Evolutionary conservation across 1,140 invertebrate species (phyloP).

Genomic region (Euwallacea similis): DNA sequence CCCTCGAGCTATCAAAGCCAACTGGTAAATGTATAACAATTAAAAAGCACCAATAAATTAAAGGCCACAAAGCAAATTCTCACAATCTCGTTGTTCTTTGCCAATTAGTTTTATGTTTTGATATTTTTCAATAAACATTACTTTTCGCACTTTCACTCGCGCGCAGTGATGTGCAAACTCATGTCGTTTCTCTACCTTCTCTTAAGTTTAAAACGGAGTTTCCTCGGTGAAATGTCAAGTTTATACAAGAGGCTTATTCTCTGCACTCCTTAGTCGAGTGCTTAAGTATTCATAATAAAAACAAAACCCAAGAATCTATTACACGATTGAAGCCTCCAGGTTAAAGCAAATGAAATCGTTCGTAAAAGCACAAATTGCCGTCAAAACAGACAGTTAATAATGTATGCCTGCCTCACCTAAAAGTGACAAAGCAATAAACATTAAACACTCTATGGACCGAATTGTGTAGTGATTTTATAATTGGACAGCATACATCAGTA

Average conservation of each 20-base stretch:
- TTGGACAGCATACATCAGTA: too few relatives aligned
- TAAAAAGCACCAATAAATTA: conserved; percentile 21
- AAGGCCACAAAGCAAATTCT: conserved; percentile 17
- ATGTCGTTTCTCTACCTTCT: too few relatives aligned
- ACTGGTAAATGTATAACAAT: conserved; percentile 22
- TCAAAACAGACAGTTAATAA: conserved; percentile 2
- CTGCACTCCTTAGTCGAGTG: too few relatives aligned
- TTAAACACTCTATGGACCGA: too few relatives aligned
- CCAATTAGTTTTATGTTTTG: conserved; percentile 24
- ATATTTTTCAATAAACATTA: conserved; percentile 17
- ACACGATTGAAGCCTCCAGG: conserved; percentile 17
- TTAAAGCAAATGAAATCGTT: conserved; percentile 28
- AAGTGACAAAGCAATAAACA: conserved; percentile 11
- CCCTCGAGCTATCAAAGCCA: conserved; percentile 14
- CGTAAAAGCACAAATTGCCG: conserved; percentile 21
- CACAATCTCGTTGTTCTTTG: conserved; percentile 9
- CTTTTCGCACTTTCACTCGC: conserved; percentile 24
- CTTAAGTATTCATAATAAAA: too few relatives aligned
- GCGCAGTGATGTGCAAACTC: conserved; percentile 13
- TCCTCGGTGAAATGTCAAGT: too few relatives aligned
- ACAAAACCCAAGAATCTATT: conserved; percentile 28
- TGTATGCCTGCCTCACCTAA: conserved; percentile 16
- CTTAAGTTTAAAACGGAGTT: too few relatives aligned
- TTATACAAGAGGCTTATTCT: too few relatives aligned
- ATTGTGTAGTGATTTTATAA: too few relatives aligned